phyloP scores from a whole-genome alignment of 2,888 invertebrate species.

The Dicycla oo region DNA sequence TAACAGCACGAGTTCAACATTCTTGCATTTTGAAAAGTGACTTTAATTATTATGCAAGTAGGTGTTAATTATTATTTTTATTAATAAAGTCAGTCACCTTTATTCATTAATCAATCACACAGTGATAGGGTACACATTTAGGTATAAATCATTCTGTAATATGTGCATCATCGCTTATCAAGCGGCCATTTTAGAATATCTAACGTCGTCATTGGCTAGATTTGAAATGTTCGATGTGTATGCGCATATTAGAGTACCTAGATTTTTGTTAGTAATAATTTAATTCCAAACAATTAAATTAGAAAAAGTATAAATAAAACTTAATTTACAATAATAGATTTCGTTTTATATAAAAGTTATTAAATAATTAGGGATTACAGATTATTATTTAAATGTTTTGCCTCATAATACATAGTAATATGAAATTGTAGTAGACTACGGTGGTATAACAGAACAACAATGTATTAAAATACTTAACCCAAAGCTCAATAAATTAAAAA shows the following conservation, averaged over 20 bases:
- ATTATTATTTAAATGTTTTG: neutral
- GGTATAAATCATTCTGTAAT: constrained; percentile 59
- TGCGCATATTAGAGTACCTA: constrained; percentile 63
- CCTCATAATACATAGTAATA: neutral
- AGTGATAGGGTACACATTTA: constrained; percentile 45
- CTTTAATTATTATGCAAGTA: neutral
- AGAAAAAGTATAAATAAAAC: constrained; percentile 14
- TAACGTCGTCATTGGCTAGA: constrained; percentile 26
- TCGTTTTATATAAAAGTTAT: constrained; percentile 9
- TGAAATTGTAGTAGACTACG: constrained; percentile 34
- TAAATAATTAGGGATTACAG: neutral
- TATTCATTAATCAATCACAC: constrained; percentile 46
- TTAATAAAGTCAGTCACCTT: constrained; percentile 36
- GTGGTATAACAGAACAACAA: constrained; percentile 53
- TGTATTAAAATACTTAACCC: neutral
- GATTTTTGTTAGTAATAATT: constrained; percentile 41
- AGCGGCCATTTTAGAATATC: constrained; percentile 50
- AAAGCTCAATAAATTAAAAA: constrained; percentile 14
- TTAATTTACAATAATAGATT: constrained; percentile 17
- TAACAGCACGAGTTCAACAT: neutral
- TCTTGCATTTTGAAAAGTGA: constrained; percentile 1
- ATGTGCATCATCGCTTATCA: constrained; percentile 55
- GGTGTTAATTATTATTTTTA: neutral
- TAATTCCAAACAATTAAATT: constrained; percentile 18
- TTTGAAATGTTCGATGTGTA: constrained; percentile 54